These are phyloP conservation scores for Rhynchomys soricoides DNA, from an alignment of 2,113 vertebrate genomes.

Conservation along the genomic window DNA sequence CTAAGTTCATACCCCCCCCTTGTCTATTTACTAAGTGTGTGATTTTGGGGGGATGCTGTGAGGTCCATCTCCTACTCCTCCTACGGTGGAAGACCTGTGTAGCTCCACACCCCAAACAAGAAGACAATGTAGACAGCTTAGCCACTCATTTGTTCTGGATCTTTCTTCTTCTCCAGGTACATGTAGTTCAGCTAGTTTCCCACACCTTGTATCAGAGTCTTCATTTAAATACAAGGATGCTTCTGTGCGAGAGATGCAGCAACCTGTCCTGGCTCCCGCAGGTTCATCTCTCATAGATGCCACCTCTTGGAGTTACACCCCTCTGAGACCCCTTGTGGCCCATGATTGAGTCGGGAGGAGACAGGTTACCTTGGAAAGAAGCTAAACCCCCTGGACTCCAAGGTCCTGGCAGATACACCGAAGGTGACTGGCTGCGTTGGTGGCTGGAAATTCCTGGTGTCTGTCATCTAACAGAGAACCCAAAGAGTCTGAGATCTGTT, in stretches of 20 bases:
- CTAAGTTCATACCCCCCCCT: neutral
- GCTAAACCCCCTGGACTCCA: neutral
- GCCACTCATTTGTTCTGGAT: neutral
- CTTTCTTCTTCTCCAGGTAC: neutral
- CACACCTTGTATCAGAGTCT: neutral
- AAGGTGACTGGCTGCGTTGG: neutral
- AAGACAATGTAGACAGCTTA: rapidly evolving
- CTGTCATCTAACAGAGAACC: rapidly evolving
- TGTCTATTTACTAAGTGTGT: neutral
- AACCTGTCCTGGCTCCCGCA: neutral
- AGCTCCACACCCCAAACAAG: neutral
- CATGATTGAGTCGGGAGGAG: too few species aligned
- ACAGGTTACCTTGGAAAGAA: neutral
- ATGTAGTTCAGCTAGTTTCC: too few species aligned
- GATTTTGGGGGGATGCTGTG: rapidly evolving
- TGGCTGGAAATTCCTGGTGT: neutral
- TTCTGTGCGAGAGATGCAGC: neutral
- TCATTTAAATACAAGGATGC: rapidly evolving
- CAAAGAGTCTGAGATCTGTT: neutral
- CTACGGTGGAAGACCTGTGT: rapidly evolving
- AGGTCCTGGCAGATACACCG: rapidly evolving
- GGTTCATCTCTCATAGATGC: neutral
- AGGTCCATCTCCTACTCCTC: rapidly evolving
- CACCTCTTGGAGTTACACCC: rapidly evolving
- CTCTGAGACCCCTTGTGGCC: neutral